Percentiles rank a stretch among this genome's conserved stretches.
These are phyloP conservation scores for Ceratosolen solmsi DNA, from an alignment of 1,140 invertebrate species.

Conservation along the genomic window DNA sequence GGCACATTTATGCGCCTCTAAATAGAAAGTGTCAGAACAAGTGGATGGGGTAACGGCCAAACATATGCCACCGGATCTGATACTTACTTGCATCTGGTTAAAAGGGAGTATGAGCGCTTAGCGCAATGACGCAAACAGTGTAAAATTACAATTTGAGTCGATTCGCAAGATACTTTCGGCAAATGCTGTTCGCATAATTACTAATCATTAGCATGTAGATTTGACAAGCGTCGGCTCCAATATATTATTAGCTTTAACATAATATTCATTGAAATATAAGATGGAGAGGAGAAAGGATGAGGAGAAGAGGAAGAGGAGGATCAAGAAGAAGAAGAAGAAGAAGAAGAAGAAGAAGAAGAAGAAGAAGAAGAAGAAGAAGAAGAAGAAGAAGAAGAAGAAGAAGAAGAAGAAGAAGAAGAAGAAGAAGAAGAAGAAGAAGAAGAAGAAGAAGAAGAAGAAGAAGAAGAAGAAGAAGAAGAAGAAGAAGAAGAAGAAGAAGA, in stretches of 20 bases:
- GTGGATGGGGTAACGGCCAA: neutral
- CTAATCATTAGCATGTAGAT: neutral
- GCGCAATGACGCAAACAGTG: neutral
- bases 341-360: no score
- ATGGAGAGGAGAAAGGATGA: no score
- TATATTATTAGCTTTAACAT: neutral
- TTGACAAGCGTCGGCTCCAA: neutral
- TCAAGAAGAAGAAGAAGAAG: no score
- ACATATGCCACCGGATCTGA: neutral
- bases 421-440: no score
- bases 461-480: no score
- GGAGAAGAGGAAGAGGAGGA: no score
- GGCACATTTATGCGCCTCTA: neutral
- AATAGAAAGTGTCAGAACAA: neutral
- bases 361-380: no score
- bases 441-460: no score
- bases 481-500: no score
- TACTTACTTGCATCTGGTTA: neutral
- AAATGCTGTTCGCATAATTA: neutral
- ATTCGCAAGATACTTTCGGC: neutral
- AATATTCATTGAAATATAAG: neutral
- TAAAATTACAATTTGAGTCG: neutral
- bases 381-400: no score
- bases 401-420: no score
- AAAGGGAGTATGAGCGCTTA: no score